Evolutionary conservation across 1,140 invertebrate genomes (phyloP), one percentile per base, ranked within the genome.

Genomic region (Thaumetopoea pityocampa): DNA sequence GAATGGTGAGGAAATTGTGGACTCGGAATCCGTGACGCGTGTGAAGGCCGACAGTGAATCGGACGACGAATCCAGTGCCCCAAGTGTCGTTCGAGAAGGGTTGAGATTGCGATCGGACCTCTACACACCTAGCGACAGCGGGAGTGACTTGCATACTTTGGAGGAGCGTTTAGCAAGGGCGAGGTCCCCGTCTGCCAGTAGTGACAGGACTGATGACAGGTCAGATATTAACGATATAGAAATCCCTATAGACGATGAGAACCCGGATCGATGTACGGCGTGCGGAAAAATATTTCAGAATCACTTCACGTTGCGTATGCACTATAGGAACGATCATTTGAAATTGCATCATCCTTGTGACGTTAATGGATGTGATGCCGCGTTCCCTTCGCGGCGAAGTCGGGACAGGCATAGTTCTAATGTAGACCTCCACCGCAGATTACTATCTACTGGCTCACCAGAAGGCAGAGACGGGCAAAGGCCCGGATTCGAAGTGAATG

Each of bases 261-360:
- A 95, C 68, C 94, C 95, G 0, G 88, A 93, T 14, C 87, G 92
- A 38, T 98, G 96, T 81, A 91, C 92, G 0, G 92, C 93, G 2
- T 98, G 96, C 71, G 94, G 93, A n/a, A 96, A 96, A 83, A 90
- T 94, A 65, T 97, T 97, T 87, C 94, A 95, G 66, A 97, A 96
- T 74, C 94, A 95, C 76, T 97, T 97, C 70, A 93, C 92, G 7
- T 90, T 96, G 15, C 96, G 96, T 63, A 95, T 94, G 9, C 96
- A 97, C 67, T 97, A 94, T 78, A 93, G 95, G 81, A 96, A 94
- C 71, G 95, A 96, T 7, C 96, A 97, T 79, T 87, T 97, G 24
- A 97, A 97, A 68, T 72, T 96, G 53, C 94, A 96, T 91, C 96
- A 97, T 73, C 93, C 92, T 23, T 97, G 96, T 81, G 95, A 93